Percentiles rank a stretch among this genome's conserved stretches.
Evolutionary conservation across 2,888 invertebrate species (phyloP).

Genomic region (Choristoneura rosaceana): DNA sequence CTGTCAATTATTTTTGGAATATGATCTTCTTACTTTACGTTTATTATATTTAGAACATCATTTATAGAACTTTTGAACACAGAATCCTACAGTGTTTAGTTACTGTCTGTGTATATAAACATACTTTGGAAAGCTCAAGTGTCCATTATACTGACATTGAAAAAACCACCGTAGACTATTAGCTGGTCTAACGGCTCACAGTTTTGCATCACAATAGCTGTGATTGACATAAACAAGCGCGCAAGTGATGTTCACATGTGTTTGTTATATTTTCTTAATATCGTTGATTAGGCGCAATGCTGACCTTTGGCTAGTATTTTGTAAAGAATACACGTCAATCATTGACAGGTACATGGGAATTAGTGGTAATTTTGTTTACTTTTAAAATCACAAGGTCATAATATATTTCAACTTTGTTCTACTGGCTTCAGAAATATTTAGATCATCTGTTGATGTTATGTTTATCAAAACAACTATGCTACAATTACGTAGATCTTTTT

Average conservation of each 20-base stretch:
- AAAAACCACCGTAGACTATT: conserved; percentile 21
- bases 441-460: conserved; percentile 16
- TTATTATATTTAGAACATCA: not conserved
- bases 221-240: conserved; percentile 67
- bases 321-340: conserved; percentile 39
- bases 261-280: conserved; percentile 55
- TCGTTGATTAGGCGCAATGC: conserved; percentile 55
- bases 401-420: conserved; percentile 40
- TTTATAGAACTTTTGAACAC: not conserved
- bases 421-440: conserved; percentile 29
- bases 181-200: conserved; percentile 34
- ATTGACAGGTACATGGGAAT: conserved; percentile 40
- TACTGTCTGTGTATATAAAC: conserved; percentile 19
- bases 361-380: conserved; percentile 30
- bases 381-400: conserved; percentile 37
- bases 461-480: not conserved
- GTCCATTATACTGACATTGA: conserved; percentile 32
- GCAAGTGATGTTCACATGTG: conserved; percentile 56
- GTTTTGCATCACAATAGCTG: conserved; percentile 46
- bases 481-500: not conserved
- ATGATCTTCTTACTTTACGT: not conserved
- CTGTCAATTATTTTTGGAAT: conserved; percentile 12
- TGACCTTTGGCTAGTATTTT: conserved; percentile 60
- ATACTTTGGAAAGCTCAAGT: conserved; percentile 1
- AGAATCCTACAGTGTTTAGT: not conserved